These are phyloP conservation scores for Temnopleurus reevesii DNA, from an alignment of 53 echinoderm and acorn worm genomes.

Conservation along the genomic window DNA sequence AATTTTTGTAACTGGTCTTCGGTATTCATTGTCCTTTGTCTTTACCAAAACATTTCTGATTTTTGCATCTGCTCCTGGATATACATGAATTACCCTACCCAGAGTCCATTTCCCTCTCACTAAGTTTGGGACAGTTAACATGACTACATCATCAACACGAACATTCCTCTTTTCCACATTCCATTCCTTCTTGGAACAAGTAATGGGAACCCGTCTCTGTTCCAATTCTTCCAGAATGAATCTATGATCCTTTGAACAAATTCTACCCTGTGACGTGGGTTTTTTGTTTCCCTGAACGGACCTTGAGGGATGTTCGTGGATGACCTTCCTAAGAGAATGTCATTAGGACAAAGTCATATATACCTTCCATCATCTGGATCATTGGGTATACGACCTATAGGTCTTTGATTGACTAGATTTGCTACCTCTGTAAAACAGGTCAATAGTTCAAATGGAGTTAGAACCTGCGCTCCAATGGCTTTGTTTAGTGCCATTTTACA, in stretches of 20 bases:
- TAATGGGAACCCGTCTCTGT: constrained; percentile 49
- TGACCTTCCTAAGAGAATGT: constrained; percentile 41
- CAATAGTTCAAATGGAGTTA: constrained; percentile 76
- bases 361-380: constrained; percentile 79
- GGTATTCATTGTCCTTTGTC: background rate
- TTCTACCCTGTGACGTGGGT: background rate
- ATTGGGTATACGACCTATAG: constrained; percentile 67
- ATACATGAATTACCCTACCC: background rate
- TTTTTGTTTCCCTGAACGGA: background rate
- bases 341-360: constrained; percentile 12
- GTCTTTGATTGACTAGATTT: constrained; percentile 72
- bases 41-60: background rate
- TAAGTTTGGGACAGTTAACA: background rate
- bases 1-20: background rate
- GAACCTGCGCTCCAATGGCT: constrained; percentile 71
- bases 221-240: background rate
- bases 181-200: background rate
- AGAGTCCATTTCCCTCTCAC: background rate
- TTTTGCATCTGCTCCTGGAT: background rate
- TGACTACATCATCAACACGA: background rate
- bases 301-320: constrained; percentile 61
- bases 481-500: constrained; percentile 69
- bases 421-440: constrained; percentile 74
- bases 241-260: background rate
- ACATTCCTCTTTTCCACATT: background rate